Evolutionary conservation across 2,888 invertebrate species (phyloP).

Genomic region (Ceraclea dissimilis): DNA sequence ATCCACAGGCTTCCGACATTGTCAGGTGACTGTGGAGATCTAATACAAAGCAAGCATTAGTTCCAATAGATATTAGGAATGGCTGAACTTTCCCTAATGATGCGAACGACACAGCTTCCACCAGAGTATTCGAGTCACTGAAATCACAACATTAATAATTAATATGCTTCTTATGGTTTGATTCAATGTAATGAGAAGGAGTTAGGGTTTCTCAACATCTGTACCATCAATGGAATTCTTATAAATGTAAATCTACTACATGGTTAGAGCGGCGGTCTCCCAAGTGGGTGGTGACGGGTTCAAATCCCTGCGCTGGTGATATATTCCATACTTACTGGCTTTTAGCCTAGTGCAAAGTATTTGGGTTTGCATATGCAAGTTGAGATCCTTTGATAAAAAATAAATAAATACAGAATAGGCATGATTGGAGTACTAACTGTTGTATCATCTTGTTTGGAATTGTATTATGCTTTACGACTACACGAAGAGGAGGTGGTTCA

Average conservation of each 20-base stretch:
- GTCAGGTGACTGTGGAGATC: conserved; percentile 92
- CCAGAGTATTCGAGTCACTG: conserved; percentile 84
- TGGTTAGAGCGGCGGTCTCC: too few species aligned
- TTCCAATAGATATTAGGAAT: conserved; percentile 78
- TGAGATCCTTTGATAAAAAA: background rate
- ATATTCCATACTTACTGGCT: too few species aligned
- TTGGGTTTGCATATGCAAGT: too few species aligned
- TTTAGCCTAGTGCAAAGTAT: too few species aligned
- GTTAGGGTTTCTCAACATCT: too few species aligned
- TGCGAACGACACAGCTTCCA: conserved; percentile 83
- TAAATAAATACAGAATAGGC: background rate
- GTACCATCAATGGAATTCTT: too few species aligned
- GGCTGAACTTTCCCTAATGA: conserved; percentile 87
- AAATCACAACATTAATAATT: conserved; percentile 29
- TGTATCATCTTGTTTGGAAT: conserved; percentile 67
- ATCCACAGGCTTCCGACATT: conserved; percentile 93
- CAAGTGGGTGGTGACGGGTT: too few species aligned
- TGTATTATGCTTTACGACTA: conserved; percentile 69
- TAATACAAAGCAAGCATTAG: conserved; percentile 78
- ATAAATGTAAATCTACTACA: too few species aligned
- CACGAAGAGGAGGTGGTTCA: conserved; percentile 56
- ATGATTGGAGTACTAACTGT: conserved; percentile 53
- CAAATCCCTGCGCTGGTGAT: too few species aligned
- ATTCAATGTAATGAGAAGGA: too few species aligned
- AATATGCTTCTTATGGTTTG: background rate